Evolutionary conservation across 2,888 invertebrate species (phyloP).

Genomic region (Erpobdella octoculata): DNA sequence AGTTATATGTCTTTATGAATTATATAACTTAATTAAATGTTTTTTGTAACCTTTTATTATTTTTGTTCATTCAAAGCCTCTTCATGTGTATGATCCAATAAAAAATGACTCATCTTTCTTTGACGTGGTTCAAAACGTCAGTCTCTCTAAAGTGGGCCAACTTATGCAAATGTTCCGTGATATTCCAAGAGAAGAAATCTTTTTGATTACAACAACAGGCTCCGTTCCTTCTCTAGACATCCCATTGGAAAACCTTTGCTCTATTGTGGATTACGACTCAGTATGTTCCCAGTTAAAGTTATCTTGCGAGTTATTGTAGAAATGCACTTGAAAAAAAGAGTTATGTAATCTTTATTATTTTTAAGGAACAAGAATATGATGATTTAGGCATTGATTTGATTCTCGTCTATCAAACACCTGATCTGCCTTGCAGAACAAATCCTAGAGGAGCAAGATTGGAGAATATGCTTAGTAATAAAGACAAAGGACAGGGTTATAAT

Average conservation of each 20-base stretch:
- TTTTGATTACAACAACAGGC: background rate
- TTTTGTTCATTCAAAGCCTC: conserved; percentile 5
- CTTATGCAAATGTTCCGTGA: background rate
- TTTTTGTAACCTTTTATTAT: background rate
- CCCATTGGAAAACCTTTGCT: background rate
- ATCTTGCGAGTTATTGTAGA: too few relatives aligned
- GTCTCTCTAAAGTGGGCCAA: background rate
- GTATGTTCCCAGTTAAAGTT: background rate
- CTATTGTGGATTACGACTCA: background rate
- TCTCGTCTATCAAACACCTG: conserved; percentile 1
- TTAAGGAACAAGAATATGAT: conserved; percentile 21
- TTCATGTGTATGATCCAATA: background rate
- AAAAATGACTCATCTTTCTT: background rate
- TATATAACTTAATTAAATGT: background rate
- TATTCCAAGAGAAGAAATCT: background rate
- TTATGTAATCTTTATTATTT: too few relatives aligned
- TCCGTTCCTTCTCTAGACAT: background rate
- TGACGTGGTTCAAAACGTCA: background rate
- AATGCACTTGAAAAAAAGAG: too few relatives aligned
- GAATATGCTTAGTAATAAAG: background rate
- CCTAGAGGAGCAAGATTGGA: background rate
- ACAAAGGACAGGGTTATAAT: background rate
- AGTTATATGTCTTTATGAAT: too few relatives aligned
- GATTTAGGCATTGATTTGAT: conserved; percentile 24
- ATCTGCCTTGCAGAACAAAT: background rate